These are phyloP conservation scores for Microcebus murinus DNA, from an alignment of 2,113 vertebrate genomes.

Conservation along the genomic window DNA sequence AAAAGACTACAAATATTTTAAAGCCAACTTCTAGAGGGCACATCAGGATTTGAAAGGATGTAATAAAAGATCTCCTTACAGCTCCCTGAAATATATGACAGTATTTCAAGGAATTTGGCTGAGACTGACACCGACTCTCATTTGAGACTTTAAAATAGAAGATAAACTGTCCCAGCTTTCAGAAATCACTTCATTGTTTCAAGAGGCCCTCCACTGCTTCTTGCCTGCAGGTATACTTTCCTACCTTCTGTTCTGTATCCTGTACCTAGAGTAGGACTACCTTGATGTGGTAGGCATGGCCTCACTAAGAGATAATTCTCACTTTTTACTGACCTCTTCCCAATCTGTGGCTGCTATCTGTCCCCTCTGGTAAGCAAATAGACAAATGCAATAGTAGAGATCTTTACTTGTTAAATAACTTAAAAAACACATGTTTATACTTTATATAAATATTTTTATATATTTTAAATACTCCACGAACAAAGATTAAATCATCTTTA, in stretches of 20 bases:
- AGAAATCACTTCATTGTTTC: slow-evolving; percentile 50
- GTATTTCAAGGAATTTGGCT: slow-evolving; percentile 77
- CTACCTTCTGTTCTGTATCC: background rate
- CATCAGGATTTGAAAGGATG: slow-evolving; percentile 74
- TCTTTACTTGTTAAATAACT: background rate
- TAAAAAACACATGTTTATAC: background rate
- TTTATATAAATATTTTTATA: background rate
- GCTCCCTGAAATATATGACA: slow-evolving; percentile 74
- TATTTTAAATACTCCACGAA: background rate
- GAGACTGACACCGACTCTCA: slow-evolving; percentile 69
- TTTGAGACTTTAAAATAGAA: slow-evolving; percentile 76
- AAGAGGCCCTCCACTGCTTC: background rate
- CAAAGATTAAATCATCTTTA: background rate
- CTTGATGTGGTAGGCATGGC: background rate
- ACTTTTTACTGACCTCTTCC: background rate
- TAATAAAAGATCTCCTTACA: slow-evolving; percentile 75
- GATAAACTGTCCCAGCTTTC: slow-evolving; percentile 72
- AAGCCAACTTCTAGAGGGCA: slow-evolving; percentile 72
- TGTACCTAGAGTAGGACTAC: background rate
- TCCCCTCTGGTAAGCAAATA: background rate
- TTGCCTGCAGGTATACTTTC: background rate
- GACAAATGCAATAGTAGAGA: background rate
- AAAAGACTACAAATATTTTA: slow-evolving; percentile 69
- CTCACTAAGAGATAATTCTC: background rate
- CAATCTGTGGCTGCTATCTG: background rate